These are phyloP conservation scores for Phalacrocorax aristotelis DNA, from an alignment of 2,113 vertebrate species.

Conservation along the genomic window DNA sequence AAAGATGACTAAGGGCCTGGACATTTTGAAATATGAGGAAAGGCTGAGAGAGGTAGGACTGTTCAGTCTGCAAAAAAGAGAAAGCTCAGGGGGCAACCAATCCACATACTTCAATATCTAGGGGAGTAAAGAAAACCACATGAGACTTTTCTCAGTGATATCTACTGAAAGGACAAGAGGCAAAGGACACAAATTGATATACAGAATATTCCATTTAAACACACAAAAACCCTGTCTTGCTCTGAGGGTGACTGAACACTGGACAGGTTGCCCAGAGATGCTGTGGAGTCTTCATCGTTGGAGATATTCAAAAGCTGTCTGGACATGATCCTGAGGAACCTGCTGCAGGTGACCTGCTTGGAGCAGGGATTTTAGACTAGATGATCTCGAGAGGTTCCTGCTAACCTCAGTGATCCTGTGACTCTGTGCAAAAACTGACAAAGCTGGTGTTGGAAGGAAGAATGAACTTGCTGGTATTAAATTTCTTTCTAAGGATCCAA, in stretches of 20 bases:
- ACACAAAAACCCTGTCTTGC: background rate
- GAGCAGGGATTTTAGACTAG: background rate
- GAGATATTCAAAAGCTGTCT: background rate
- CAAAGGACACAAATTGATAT: background rate
- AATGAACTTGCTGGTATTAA: background rate
- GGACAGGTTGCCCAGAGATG: background rate
- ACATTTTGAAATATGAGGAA: background rate
- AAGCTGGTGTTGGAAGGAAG: background rate
- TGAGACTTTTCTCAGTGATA: background rate
- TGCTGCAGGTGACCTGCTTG: background rate
- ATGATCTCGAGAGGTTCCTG: background rate
- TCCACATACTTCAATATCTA: background rate
- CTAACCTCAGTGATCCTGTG: background rate
- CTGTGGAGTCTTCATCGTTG: background rate
- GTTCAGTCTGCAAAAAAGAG: background rate
- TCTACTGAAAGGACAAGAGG: background rate
- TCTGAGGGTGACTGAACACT: background rate
- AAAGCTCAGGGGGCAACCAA: background rate
- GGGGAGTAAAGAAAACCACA: background rate
- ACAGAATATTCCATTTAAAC: background rate
- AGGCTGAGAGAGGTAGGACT: background rate
- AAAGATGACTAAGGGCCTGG: background rate
- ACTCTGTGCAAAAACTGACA: background rate
- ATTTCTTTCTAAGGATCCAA: background rate
- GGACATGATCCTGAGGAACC: background rate